Evolutionary conservation across 2,797 vertebrate species (phyloP).

Genomic region (Anisognathus igniventris): DNA sequence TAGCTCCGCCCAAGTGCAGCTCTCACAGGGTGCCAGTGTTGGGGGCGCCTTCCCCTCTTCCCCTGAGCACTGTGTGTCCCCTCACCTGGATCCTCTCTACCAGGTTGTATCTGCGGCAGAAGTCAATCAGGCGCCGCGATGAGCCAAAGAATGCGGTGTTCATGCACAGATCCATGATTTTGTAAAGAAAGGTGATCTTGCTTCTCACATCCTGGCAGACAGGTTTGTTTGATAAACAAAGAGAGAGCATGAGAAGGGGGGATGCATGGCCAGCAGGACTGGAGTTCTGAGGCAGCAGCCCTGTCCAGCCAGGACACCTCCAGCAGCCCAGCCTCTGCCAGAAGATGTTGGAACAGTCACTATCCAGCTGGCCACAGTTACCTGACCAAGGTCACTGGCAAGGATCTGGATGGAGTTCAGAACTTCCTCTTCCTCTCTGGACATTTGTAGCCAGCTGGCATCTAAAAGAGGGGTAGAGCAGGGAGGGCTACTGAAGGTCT

Average conservation of each 20-base stretch:
- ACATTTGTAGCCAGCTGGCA: neutral
- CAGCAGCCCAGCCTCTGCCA: neutral
- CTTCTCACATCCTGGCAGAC: neutral
- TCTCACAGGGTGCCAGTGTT: no score
- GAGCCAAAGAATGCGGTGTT: fast-evolving
- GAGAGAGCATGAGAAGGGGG: neutral
- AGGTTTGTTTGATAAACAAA: neutral
- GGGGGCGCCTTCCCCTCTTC: neutral
- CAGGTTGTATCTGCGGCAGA: neutral
- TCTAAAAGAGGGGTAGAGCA: neutral
- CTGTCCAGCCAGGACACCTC: neutral
- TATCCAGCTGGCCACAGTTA: neutral
- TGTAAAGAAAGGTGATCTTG: neutral
- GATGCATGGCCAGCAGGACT: neutral
- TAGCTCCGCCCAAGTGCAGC: neutral
- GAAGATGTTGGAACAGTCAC: neutral
- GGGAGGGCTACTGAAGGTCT: neutral
- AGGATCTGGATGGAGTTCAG: neutral
- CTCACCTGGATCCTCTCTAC: neutral
- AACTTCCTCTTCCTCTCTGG: neutral
- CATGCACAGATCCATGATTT: neutral
- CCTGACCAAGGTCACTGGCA: neutral
- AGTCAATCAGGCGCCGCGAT: neutral
- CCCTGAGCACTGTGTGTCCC: neutral
- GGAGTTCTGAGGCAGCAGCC: neutral